Evolutionary conservation across 2,797 vertebrate species (phyloP).

Genomic region (Helostoma temminkii): DNA sequence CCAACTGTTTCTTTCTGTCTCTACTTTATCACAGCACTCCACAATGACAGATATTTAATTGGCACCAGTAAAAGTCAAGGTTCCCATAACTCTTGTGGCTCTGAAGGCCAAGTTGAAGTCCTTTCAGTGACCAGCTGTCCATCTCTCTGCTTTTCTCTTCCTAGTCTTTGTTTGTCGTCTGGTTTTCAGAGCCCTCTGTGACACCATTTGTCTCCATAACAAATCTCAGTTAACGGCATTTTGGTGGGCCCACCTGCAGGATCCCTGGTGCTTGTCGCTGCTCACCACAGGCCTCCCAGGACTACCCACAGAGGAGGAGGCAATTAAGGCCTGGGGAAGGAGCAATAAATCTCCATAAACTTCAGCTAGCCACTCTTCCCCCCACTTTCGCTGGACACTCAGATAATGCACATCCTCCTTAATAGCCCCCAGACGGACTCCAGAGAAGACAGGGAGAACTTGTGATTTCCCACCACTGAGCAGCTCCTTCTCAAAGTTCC

Average conservation of each 20-base stretch:
- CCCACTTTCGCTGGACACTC: constrained; percentile 76
- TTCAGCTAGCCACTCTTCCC: constrained; percentile 76
- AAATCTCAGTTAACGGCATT: constrained; percentile 80
- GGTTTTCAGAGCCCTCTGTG: constrained; percentile 53
- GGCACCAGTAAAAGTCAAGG: constrained; percentile 45
- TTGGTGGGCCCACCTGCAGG: constrained; percentile 84
- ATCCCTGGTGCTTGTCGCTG: constrained; percentile 75
- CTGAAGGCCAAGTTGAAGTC: constrained; percentile 83
- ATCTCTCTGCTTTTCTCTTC: constrained; percentile 44
- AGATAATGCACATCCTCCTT: constrained; percentile 75
- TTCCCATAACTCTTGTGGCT: constrained; percentile 52
- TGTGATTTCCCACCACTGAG: constrained; percentile 43
- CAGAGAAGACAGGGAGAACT: constrained; percentile 42
- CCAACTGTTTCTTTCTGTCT: constrained; percentile 52
- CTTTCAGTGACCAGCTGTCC: constrained; percentile 69
- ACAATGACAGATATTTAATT: constrained; percentile 59
- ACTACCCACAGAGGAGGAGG: constrained; percentile 84
- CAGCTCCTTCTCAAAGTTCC: constrained; percentile 25
- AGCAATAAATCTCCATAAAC: constrained; percentile 90
- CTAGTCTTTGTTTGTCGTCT: constrained; percentile 72
- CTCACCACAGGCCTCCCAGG: constrained; percentile 77
- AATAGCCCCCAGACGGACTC: constrained; percentile 56
- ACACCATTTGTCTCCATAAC: constrained; percentile 87
- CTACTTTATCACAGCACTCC: constrained; percentile 45
- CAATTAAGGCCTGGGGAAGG: constrained; percentile 82